Conservation (phyloP, 2,113 vertebrate genomes). For the Accipiter virgatus region DNA sequence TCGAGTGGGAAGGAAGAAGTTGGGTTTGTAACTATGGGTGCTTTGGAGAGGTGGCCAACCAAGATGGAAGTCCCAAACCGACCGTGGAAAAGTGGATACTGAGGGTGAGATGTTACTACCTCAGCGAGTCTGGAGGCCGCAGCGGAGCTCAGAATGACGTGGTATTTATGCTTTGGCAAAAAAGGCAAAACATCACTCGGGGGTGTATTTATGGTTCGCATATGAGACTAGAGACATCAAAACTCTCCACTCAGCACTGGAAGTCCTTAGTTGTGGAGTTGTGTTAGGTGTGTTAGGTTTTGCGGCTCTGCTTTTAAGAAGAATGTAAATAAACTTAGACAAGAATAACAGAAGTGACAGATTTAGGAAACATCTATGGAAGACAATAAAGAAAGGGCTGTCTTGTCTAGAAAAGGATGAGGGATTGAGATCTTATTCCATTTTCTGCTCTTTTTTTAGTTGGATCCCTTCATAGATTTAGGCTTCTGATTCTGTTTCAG, state of each 20-base stretch:
- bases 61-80: too few relatives aligned
- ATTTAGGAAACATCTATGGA: background rate
- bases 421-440: accelerated
- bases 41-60: background rate
- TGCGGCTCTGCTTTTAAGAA: background rate
- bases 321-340: background rate
- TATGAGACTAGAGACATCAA: background rate
- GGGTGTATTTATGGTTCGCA: accelerated
- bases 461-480: background rate
- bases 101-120: background rate
- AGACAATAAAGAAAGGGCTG: background rate
- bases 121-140: accelerated
- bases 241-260: background rate
- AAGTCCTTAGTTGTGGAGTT: background rate
- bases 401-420: background rate
- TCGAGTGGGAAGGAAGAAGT: accelerated
- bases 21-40: background rate
- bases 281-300: background rate
- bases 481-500: background rate
- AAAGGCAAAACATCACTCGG: background rate
- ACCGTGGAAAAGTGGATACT: background rate
- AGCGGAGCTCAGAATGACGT: accelerated
- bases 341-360: accelerated
- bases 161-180: background rate
- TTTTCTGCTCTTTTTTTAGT: background rate